Evolutionary conservation across 2,797 vertebrate species (phyloP), one percentile per base, ranked within the genome.

Genomic region (Agapornis canus): DNA sequence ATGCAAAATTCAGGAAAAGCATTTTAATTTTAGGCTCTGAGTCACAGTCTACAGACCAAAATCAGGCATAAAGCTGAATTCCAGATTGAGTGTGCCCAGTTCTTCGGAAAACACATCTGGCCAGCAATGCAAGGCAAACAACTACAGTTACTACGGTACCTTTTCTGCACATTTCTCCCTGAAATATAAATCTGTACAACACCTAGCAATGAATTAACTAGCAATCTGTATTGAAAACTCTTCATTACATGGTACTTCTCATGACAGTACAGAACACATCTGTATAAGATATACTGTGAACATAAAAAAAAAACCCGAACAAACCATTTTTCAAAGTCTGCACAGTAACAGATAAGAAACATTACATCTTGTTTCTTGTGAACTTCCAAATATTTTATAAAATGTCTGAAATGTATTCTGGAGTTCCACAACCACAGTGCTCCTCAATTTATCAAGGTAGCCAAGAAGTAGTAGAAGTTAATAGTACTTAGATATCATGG

Each of bases 21-120:
- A 72, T 79, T 91, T 79, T 47, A 65, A 82, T 93, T 86, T 90
- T 65, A 78, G 85, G 32, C 32, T 90, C 61, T 78, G 71, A 94
- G 64, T 70, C 63, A 83, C 22, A 75, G 73, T 84, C 88, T 90
- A 83, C 32, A 49, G 37, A 80, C 26, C 70, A 71, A 85, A 91
- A 75, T 32, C n/a, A 70, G 48, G 51, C 37, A 61, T 63, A 61
- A 75, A 75, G 20, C 52, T 77, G n/a, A 81, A 80, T 49, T 95
- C 56, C 76, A 93, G 65, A 78, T 18, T 65, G 22, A 70, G 23
- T 13, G 7, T 29, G 19, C 45, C 39, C 32, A 31, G 9, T 42
- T 72, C 82, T 81, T 54, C 6, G 25, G 31, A 81, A 89, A 83
- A 65, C 31, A 76, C 61, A 77, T 60, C 56, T 80, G 64, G 71